Base-by-base conservation (phyloP, 2,113 vertebrate genomes). In the Cepphus grylle region DNA sequence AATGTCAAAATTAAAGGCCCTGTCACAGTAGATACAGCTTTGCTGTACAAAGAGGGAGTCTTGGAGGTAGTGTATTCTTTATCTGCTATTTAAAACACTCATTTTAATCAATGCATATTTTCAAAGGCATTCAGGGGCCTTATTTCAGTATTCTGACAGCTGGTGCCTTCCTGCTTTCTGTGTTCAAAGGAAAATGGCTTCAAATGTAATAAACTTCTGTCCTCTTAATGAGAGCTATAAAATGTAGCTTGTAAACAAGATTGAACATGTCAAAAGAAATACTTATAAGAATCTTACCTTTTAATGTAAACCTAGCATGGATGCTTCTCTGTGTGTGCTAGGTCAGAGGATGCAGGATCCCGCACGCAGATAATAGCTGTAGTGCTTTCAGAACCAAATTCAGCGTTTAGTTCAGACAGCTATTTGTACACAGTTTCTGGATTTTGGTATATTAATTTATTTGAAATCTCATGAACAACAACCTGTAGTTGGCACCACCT, bases 331-430 rank as follows among this genome's bases (percentile, higher is more conserved):
- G 26, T 40, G 47, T 70, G 26, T 65, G 22, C 45, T 59, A 19
- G 56, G 12, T 43, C 40, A 80, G 52, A 66, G 30, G 19, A 30
- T 26, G 26, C 58, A n/a, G 65, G 17, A 47, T 49, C 29, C 76
- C 69, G 5, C 26, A 40, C 0, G 0, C 6, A 4, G 20, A 16
- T 52, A 38, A 19, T 34, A 74, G 30, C 23, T 56, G 20, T 26
- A 25, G 40, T 10, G 27, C 32, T 78, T 81, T 30, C 42, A 52
- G 70, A 67, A 19, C 13, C 21, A 29, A 38, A 42, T 40, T 25
- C 9, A n/a, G 22, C 69, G 22, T 34, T 61, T 13, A 19, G 19
- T 79, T 67, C 30, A 87, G 56, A 11, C 30, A 61, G 25, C 47
- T 63, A 2, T 67, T 56, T 52, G 30, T 38, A 20, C 5, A 2